These are phyloP conservation scores for Papilio aristodemus DNA, from an alignment of 1,140 invertebrate species.

Conservation along the genomic window DNA sequence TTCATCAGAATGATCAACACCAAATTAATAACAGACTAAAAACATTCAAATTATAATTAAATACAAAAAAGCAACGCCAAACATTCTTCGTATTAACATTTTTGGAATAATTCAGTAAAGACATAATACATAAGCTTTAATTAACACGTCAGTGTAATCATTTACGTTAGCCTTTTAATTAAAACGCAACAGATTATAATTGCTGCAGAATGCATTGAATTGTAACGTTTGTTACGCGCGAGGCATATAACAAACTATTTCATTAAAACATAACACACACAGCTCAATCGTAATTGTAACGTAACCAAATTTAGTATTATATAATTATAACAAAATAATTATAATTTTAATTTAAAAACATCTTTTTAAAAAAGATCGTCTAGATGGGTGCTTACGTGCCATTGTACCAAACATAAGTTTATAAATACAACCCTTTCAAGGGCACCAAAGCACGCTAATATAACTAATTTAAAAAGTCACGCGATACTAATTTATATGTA, in stretches of 20 bases:
- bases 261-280: neutral
- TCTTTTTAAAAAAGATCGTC: too few species aligned
- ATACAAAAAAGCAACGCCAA: neutral
- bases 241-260: slow-evolving; percentile 5
- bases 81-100: neutral
- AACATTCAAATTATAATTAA: neutral
- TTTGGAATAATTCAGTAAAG: neutral
- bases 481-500: too few species aligned
- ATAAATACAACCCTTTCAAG: too few species aligned
- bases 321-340: neutral
- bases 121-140: slow-evolving; percentile 18
- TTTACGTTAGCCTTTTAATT: slow-evolving; percentile 30
- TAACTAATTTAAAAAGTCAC: too few species aligned
- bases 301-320: neutral
- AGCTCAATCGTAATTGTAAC: neutral
- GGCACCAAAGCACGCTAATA: too few species aligned
- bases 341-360: neutral
- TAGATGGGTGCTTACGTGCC: too few species aligned
- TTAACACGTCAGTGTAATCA: slow-evolving; percentile 26
- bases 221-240: slow-evolving; percentile 23
- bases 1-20: neutral
- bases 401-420: too few species aligned
- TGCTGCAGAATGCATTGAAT: slow-evolving; percentile 25
- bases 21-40: neutral
- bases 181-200: slow-evolving; percentile 30